A percentile compares a stretch with the other conserved stretches of the same genome.
Conservation (phyloP, 2,888 invertebrate species). For the Drosophila dives region DNA sequence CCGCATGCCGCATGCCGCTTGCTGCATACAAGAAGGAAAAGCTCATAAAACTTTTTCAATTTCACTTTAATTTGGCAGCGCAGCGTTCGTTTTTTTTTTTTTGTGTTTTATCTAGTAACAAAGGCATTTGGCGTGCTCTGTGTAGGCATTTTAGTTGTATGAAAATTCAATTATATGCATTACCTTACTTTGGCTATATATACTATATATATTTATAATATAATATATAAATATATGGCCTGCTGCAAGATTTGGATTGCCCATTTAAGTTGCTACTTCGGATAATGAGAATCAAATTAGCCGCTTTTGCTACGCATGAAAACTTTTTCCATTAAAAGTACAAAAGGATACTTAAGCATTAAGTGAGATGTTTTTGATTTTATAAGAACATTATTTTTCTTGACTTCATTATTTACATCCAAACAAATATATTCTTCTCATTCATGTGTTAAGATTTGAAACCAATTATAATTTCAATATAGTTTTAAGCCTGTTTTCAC, state of each 20-base stretch:
- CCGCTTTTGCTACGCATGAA: constrained; percentile 57
- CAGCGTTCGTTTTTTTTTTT: constrained; percentile 31
- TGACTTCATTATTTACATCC: neutral
- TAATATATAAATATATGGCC: constrained; percentile 19
- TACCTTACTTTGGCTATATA: constrained; percentile 49
- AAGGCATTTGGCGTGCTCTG: constrained; percentile 57
- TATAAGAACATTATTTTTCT: neutral
- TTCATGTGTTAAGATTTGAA: neutral
- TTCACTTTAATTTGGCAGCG: constrained; percentile 76
- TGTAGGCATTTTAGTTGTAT: constrained; percentile 75
- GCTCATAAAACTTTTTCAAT: constrained; percentile 84
- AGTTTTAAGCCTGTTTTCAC: neutral
- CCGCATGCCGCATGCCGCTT: constrained; percentile 41
- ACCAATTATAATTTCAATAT: neutral
- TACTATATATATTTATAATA: constrained; percentile 25
- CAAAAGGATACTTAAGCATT: constrained; percentile 33
- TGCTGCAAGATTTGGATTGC: constrained; percentile 43
- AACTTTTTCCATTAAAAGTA: constrained; percentile 77
- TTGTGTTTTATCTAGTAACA: constrained; percentile 69
- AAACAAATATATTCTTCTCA: neutral
- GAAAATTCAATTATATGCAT: constrained; percentile 81
- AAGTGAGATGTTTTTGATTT: neutral
- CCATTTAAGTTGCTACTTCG: constrained; percentile 38
- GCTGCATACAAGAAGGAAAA: constrained; percentile 67
- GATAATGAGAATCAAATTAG: constrained; percentile 80